Evolutionary conservation across 2,888 invertebrate genomes (phyloP).

Genomic region (Philereme transversata): DNA sequence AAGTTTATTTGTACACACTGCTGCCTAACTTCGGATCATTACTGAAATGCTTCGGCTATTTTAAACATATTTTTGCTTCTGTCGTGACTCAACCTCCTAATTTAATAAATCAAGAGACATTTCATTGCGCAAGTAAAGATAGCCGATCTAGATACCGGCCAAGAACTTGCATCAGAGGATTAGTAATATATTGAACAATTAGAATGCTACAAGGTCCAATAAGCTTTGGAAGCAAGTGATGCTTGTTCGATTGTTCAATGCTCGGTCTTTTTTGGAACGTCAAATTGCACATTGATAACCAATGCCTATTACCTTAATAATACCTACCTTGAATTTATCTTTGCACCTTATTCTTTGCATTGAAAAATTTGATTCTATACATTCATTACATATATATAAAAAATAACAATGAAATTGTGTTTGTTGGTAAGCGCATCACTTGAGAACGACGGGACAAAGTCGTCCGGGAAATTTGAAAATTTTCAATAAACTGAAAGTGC

Average conservation of each 20-base stretch:
- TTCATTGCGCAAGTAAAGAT: conserved; percentile 26
- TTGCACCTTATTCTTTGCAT: not conserved
- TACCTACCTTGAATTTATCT: not conserved
- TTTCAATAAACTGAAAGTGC: too few relatives aligned
- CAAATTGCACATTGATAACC: conserved; percentile 12
- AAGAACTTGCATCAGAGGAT: conserved; percentile 31
- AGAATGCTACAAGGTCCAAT: conserved; percentile 37
- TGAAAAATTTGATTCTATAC: not conserved
- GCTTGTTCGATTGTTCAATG: conserved; percentile 28
- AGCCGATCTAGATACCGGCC: conserved; percentile 25
- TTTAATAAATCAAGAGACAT: conserved; percentile 8
- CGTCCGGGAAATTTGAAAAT: too few relatives aligned
- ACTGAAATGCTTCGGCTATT: too few relatives aligned
- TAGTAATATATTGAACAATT: conserved; percentile 37
- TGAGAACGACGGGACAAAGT: too few relatives aligned
- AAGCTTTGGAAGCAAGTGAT: conserved; percentile 23
- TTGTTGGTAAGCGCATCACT: too few relatives aligned
- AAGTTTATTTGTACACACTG: too few relatives aligned
- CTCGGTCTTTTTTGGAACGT: conserved; percentile 13
- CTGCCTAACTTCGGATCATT: too few relatives aligned
- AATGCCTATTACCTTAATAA: conserved; percentile 12
- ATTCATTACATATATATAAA: too few relatives aligned
- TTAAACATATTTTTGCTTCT: too few relatives aligned
- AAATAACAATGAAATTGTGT: too few relatives aligned
- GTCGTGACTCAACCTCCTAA: not conserved